A percentile compares a stretch with the other conserved stretches of the same genome.
These are phyloP conservation scores for pig (Sus scrofa) DNA, from an alignment of 2,113 vertebrate species.

Conservation along the genomic window DNA sequence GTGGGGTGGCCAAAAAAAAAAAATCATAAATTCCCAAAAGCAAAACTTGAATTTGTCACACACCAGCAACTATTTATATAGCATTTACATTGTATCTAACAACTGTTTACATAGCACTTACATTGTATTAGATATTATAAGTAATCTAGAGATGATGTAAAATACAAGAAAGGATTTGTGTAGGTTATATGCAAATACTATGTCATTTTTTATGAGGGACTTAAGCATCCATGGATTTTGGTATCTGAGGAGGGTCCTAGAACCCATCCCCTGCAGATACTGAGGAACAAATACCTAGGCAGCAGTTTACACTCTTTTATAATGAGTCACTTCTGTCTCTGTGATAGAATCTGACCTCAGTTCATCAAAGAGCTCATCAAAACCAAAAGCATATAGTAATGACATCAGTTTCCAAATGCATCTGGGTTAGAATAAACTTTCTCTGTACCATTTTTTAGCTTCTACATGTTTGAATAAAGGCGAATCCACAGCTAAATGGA, in stretches of 20 bases:
- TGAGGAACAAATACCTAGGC: neutral
- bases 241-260: neutral
- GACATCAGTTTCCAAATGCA: neutral
- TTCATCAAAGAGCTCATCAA: neutral
- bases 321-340: neutral
- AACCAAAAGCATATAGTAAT: neutral
- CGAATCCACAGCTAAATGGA: constrained; percentile 38
- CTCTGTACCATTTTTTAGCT: constrained; percentile 8
- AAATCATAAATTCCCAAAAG: neutral
- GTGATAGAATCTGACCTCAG: neutral
- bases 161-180: neutral
- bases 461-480: constrained; percentile 18
- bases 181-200: neutral
- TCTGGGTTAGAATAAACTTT: neutral
- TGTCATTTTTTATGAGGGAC: neutral
- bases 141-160: neutral
- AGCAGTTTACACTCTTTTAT: neutral
- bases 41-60: neutral
- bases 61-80: neutral
- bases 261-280: neutral
- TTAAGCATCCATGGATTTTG: neutral
- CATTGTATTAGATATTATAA: neutral
- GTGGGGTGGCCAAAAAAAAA: too few species aligned
- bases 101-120: neutral
- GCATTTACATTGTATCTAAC: neutral